phyloP scores from a whole-genome alignment of 2,113 vertebrate species.

The Rhabdomys dilectus region DNA sequence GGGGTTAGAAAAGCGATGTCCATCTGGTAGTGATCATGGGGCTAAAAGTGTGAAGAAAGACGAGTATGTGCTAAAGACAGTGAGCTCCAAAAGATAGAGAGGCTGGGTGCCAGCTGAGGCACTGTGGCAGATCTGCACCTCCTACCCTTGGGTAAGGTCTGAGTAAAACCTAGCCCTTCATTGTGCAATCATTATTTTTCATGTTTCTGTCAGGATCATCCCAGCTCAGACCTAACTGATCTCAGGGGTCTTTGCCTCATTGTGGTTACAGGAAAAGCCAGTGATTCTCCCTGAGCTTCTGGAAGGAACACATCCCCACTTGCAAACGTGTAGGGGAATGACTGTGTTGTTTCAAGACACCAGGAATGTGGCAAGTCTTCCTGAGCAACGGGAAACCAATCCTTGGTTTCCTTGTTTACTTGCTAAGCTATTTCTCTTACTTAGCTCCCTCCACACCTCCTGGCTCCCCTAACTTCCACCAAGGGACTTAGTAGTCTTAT shows the following conservation, averaged over 20 bases:
- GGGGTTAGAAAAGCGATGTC: background rate
- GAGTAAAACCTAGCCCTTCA: background rate
- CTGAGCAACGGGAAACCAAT: background rate
- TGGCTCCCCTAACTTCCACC: background rate
- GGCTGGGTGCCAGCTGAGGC: too few relatives aligned
- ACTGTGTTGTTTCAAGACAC: background rate
- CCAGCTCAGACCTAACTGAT: background rate
- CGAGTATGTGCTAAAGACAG: background rate
- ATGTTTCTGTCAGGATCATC: background rate
- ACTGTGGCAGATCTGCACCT: background rate
- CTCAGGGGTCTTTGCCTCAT: background rate
- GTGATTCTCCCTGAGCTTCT: background rate
- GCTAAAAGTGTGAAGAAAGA: background rate
- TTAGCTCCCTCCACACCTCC: rapidly evolving
- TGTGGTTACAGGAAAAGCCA: background rate
- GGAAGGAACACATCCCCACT: background rate
- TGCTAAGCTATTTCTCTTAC: background rate
- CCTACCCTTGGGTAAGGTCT: background rate
- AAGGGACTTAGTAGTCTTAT: background rate
- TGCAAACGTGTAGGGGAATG: background rate
- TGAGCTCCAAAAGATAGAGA: background rate
- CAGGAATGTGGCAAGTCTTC: background rate
- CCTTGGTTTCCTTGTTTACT: background rate
- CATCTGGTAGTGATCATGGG: background rate
- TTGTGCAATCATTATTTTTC: background rate